phyloP scores from a whole-genome alignment of 2,113 vertebrate genomes.

The Struthidea cinerea region DNA sequence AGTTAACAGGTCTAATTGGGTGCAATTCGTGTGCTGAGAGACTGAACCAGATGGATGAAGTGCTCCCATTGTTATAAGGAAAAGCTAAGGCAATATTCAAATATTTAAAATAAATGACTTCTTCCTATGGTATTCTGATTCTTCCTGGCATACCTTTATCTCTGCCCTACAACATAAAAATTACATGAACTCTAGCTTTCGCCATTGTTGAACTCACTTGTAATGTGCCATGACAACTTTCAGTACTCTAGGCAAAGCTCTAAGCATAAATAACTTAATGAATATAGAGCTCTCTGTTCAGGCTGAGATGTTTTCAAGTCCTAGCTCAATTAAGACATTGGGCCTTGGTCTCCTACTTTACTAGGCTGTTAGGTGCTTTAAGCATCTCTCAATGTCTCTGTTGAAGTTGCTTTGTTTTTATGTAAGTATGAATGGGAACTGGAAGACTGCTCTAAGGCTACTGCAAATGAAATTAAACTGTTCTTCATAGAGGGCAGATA shows the following conservation, averaged over 20 bases:
- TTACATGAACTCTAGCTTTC: not conserved
- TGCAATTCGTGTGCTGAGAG: not conserved
- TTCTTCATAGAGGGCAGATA: not conserved
- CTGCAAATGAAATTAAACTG: not conserved
- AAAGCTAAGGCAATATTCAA: not conserved
- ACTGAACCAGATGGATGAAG: not conserved
- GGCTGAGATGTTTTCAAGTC: not conserved
- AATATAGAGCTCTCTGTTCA: not conserved
- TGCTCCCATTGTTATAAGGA: not conserved
- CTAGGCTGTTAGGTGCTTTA: not conserved
- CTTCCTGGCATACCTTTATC: not conserved
- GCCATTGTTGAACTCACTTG: not conserved
- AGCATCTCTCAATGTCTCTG: not conserved
- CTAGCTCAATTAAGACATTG: not conserved
- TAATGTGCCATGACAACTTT: not conserved
- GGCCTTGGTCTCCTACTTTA: not conserved
- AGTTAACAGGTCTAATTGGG: not conserved
- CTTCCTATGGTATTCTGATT: not conserved
- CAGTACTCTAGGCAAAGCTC: not conserved
- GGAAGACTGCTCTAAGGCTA: not conserved
- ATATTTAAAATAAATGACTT: not conserved
- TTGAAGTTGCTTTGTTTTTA: not conserved
- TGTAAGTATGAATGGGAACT: not conserved
- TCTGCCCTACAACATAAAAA: not conserved
- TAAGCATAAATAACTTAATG: not conserved